phyloP scores from a whole-genome alignment of 2,113 vertebrate genomes.

The Microtus montanus region DNA sequence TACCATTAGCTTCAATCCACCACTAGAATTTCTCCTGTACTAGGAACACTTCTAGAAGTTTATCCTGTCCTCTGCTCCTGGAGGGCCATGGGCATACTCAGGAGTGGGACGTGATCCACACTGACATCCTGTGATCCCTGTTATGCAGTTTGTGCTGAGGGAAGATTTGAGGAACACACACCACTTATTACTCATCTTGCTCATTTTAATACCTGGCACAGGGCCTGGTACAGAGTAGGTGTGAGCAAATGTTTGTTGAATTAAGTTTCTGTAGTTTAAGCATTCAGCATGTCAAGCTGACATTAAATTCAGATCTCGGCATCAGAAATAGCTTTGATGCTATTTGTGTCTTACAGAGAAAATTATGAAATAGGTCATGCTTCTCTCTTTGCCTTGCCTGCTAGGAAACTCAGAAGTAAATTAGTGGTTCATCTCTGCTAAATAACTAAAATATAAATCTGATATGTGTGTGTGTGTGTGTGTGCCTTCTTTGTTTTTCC shows the following conservation, averaged over 20 bases:
- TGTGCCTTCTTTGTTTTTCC: slow-evolving; percentile 10
- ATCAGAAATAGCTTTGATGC: slow-evolving; percentile 60
- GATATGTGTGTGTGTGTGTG: neutral
- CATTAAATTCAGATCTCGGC: slow-evolving; percentile 51
- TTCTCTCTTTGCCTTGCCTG: slow-evolving; percentile 30
- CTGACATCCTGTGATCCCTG: neutral
- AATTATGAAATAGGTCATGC: slow-evolving; percentile 19
- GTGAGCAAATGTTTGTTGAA: slow-evolving; percentile 73
- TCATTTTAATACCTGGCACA: slow-evolving; percentile 67
- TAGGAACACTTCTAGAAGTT: neutral
- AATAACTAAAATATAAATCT: slow-evolving; percentile 26
- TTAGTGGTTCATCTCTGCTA: neutral
- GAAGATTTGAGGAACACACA: slow-evolving; percentile 3
- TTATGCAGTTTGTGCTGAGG: neutral
- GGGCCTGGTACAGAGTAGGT: slow-evolving; percentile 50
- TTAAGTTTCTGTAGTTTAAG: slow-evolving; percentile 71
- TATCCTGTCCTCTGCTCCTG: neutral
- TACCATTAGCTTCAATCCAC: neutral
- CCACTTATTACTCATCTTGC: slow-evolving; percentile 43
- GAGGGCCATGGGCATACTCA: neutral
- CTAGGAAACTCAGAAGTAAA: slow-evolving; percentile 22
- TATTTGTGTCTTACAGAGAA: slow-evolving; percentile 53
- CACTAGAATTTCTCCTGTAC: neutral
- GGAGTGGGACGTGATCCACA: neutral
- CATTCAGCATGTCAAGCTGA: slow-evolving; percentile 54